Conservation (phyloP, 2,113 vertebrate genomes). For the Callopanchax toddi region DNA sequence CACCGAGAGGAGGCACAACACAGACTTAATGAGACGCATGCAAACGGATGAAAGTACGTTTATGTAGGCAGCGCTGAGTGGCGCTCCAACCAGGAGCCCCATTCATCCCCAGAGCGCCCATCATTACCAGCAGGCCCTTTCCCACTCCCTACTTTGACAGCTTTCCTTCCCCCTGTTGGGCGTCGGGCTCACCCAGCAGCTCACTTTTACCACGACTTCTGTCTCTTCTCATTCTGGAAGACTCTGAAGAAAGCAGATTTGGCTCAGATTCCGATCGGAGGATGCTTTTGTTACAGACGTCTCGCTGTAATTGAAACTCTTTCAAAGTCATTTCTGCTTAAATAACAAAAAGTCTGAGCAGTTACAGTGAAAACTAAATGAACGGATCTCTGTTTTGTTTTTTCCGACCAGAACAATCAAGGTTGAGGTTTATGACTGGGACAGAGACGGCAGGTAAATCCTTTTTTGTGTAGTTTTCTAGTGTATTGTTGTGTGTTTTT, state of each 20-base stretch:
- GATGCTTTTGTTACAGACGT: not conserved
- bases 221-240: not conserved
- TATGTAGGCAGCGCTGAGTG: not conserved
- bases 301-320: too few relatives aligned
- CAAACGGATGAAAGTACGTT: constrained; percentile 10
- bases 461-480: not conserved
- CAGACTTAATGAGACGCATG: constrained; percentile 15
- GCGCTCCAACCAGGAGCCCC: not conserved
- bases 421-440: constrained; percentile 95
- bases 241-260: not conserved
- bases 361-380: not conserved
- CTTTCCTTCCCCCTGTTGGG: constrained; percentile 25
- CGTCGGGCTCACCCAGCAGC: constrained; percentile 26
- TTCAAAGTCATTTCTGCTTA: too few relatives aligned
- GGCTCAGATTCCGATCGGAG: too few relatives aligned
- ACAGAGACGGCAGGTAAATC: constrained; percentile 90
- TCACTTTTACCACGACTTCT: constrained; percentile 7
- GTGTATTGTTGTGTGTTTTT: too few relatives aligned
- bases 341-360: too few relatives aligned
- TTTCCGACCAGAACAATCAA: constrained; percentile 87
- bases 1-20: constrained; percentile 22
- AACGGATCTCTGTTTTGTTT: not conserved
- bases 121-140: constrained; percentile 13
- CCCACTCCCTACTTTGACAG: constrained; percentile 8
- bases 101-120: constrained; percentile 8